A percentile compares a stretch with the other conserved stretches of the same genome.
Conservation (phyloP, 2,888 invertebrate species). For the Sclerodermus sp. region DNA sequence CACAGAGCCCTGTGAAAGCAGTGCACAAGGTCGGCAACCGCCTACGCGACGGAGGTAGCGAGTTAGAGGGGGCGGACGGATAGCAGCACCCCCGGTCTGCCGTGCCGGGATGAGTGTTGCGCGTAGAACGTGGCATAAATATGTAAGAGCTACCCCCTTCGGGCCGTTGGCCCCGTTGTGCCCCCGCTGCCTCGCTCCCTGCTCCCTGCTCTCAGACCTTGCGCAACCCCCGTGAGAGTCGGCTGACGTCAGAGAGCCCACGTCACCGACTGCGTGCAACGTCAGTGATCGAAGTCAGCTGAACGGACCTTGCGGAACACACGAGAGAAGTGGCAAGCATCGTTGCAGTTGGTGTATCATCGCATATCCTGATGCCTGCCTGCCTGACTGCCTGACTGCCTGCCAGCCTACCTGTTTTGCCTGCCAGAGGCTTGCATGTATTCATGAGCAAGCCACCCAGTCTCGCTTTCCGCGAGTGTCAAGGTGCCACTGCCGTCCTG, state of each 20-base stretch:
- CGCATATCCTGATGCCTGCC: too few species aligned
- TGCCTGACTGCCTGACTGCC: too few species aligned
- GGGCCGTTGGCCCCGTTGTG: conserved; percentile 35
- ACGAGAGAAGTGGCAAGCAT: too few species aligned
- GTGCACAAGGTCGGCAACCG: neutral
- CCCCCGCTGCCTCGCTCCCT: conserved; percentile 11
- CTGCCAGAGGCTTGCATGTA: too few species aligned
- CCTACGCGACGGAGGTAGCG: neutral
- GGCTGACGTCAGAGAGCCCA: conserved; percentile 44
- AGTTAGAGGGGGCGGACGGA: conserved; percentile 17
- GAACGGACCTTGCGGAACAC: conserved; percentile 25
- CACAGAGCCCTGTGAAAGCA: neutral
- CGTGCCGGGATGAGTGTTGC: conserved; percentile 42
- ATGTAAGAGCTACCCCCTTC: conserved; percentile 53
- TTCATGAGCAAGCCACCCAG: too few species aligned
- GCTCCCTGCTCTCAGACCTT: conserved; percentile 39
- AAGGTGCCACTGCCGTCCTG: too few species aligned
- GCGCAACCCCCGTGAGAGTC: conserved; percentile 35
- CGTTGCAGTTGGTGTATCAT: too few species aligned
- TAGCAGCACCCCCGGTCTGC: conserved; percentile 17
- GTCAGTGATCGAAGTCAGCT: conserved; percentile 56
- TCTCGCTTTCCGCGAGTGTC: too few species aligned
- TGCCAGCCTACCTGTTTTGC: too few species aligned
- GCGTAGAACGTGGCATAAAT: conserved; percentile 56
- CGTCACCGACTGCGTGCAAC: conserved; percentile 48